Conservation (phyloP, 2,888 invertebrate species). For the Eudemis profundana region DNA sequence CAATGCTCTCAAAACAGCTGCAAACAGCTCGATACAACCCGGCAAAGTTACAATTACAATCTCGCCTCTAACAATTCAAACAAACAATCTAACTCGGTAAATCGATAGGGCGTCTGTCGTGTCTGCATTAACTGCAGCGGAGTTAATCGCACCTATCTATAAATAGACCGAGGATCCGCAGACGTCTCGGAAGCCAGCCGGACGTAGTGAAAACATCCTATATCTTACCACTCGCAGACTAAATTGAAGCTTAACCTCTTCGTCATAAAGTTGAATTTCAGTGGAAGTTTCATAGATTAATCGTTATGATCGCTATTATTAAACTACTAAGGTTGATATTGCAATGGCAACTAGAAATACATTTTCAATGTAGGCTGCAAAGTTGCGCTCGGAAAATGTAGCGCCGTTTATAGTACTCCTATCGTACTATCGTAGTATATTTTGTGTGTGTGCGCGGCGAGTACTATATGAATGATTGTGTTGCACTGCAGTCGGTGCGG, state of each 20-base stretch:
- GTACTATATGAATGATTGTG: slow-evolving; percentile 51
- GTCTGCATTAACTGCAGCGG: slow-evolving; percentile 62
- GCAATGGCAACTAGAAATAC: slow-evolving; percentile 47
- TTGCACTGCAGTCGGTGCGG: slow-evolving; percentile 58
- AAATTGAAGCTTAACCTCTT: slow-evolving; percentile 51
- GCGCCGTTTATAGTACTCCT: slow-evolving; percentile 80
- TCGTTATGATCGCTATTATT: slow-evolving; percentile 48
- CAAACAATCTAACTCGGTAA: slow-evolving; percentile 59
- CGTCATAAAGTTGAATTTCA: slow-evolving; percentile 54
- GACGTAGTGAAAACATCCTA: slow-evolving; percentile 53
- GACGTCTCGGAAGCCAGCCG: slow-evolving; percentile 65
- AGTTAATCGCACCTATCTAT: slow-evolving; percentile 75
- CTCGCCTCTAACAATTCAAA: slow-evolving; percentile 49
- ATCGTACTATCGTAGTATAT: slow-evolving; percentile 77
- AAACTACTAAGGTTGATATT: slow-evolving; percentile 53
- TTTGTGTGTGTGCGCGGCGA: slow-evolving; percentile 60
- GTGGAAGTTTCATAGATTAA: slow-evolving; percentile 44
- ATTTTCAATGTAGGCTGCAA: slow-evolving; percentile 59
- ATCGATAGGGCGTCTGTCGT: slow-evolving; percentile 47
- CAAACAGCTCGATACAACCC: slow-evolving; percentile 13
- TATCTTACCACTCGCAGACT: slow-evolving; percentile 43
- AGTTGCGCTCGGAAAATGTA: slow-evolving; percentile 77
- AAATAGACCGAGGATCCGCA: slow-evolving; percentile 78
- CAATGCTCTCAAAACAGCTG: slow-evolving; percentile 23
- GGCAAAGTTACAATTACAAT: slow-evolving; percentile 26